Conservation (phyloP, 2,888 invertebrate species). For the Penaeus monodon region DNA sequence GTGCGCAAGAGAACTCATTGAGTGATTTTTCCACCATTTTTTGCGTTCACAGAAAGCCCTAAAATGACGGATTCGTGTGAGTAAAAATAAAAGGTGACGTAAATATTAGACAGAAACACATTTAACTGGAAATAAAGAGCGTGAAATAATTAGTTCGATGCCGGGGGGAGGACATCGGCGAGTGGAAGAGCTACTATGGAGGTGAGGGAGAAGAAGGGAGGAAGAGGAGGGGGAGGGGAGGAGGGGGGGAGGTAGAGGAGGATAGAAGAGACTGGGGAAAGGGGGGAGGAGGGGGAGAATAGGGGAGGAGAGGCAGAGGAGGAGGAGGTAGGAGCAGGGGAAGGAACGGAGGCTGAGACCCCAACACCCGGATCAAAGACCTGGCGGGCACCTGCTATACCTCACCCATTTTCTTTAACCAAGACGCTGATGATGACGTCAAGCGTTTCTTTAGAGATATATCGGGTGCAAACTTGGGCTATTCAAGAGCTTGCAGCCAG, state of each 20-base stretch:
- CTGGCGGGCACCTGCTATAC: constrained; percentile 50
- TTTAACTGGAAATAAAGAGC: neutral
- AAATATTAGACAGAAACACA: neutral
- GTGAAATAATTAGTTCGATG: neutral
- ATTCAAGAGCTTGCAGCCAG: too few relatives aligned
- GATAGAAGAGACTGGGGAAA: too few relatives aligned
- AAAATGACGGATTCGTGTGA: too few relatives aligned
- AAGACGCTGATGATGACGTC: neutral
- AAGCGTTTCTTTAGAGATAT: neutral
- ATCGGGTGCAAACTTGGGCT: neutral
- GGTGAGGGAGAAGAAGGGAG: constrained; percentile 33
- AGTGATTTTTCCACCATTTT: constrained; percentile 26
- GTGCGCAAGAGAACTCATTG: constrained; percentile 38
- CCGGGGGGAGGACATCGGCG: constrained; percentile 14
- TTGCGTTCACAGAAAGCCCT: too few relatives aligned
- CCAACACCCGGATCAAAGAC: constrained; percentile 43
- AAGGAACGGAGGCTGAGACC: constrained; percentile 29
- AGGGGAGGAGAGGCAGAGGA: constrained; percentile 1
- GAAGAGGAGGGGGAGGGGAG: neutral
- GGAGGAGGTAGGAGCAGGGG: neutral
- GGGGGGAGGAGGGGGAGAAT: too few relatives aligned
- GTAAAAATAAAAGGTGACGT: neutral
- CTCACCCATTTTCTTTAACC: constrained; percentile 30
- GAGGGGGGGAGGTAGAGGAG: neutral
- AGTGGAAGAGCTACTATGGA: constrained; percentile 53